A percentile compares a stretch with the other conserved stretches of the same genome.
Evolutionary conservation across 2,797 vertebrate species (phyloP).

Genomic region (Arvicola amphibius): DNA sequence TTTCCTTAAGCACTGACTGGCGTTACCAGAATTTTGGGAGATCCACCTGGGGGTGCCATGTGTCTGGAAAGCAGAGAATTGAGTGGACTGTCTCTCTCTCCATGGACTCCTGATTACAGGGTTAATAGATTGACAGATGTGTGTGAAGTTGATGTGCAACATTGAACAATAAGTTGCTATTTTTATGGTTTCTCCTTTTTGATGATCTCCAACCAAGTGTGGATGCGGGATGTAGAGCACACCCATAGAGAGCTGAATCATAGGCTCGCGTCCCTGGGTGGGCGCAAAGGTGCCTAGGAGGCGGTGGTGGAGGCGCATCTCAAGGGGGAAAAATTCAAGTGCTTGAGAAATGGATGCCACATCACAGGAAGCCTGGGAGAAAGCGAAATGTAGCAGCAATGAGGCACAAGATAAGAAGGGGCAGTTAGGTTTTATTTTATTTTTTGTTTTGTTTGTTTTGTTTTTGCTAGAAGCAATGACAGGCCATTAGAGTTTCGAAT

Average conservation of each 20-base stretch:
- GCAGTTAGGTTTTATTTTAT: background rate
- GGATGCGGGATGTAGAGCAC: background rate
- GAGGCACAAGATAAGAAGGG: background rate
- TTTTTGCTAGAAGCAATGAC: background rate
- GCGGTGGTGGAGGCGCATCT: accelerated
- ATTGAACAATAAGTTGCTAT: background rate
- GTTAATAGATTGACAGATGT: background rate
- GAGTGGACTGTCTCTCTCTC: background rate
- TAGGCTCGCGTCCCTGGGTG: accelerated
- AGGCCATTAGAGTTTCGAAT: background rate
- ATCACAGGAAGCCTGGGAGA: background rate
- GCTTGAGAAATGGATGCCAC: accelerated
- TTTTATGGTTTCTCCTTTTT: conserved; percentile 13
- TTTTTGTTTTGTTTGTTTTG: background rate
- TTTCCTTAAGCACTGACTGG: background rate
- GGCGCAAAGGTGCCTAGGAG: background rate
- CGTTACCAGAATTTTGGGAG: background rate
- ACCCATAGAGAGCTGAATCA: background rate
- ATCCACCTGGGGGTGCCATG: background rate
- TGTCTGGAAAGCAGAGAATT: background rate
- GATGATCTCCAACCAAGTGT: background rate
- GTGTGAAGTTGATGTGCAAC: background rate
- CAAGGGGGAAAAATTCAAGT: background rate
- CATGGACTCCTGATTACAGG: background rate
- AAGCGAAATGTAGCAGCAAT: accelerated